These are phyloP conservation scores for Lobophora halterata DNA, from an alignment of 2,888 invertebrate species.

Conservation along the genomic window DNA sequence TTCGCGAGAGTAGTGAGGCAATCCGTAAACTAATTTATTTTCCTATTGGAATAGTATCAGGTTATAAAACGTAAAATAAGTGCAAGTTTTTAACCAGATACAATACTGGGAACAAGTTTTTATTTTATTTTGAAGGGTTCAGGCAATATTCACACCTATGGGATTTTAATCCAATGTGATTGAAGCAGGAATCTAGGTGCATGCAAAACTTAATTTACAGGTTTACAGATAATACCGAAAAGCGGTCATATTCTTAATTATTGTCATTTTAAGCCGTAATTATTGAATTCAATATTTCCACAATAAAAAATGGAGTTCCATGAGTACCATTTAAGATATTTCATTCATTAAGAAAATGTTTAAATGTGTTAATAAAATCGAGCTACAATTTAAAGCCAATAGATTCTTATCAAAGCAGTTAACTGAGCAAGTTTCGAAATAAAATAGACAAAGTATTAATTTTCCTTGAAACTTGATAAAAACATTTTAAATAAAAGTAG, in stretches of 20 bases:
- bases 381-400: constrained; percentile 2
- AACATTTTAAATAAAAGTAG: constrained; percentile 42
- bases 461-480: constrained; percentile 32
- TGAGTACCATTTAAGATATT: background rate
- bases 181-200: too few relatives aligned
- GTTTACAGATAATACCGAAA: too few relatives aligned
- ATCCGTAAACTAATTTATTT: constrained; percentile 62
- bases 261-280: too few relatives aligned
- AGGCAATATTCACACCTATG: too few relatives aligned
- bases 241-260: too few relatives aligned
- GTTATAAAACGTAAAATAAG: too few relatives aligned
- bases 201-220: too few relatives aligned
- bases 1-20: constrained; percentile 44
- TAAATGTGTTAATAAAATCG: constrained; percentile 4
- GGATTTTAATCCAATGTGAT: too few relatives aligned
- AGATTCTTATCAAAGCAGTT: constrained; percentile 22
- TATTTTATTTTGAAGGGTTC: too few relatives aligned
- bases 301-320: too few relatives aligned
- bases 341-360: background rate
- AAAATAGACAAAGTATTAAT: constrained; percentile 28
- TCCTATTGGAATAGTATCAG: too few relatives aligned
- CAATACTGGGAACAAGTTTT: background rate
- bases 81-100: constrained; percentile 6
- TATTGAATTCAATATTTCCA: too few relatives aligned
- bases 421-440: constrained; percentile 22